A percentile compares a stretch with the other conserved stretches of the same genome.
Conservation (phyloP, 2,797 vertebrate genomes). For the Lutjanus argentimaculatus region DNA sequence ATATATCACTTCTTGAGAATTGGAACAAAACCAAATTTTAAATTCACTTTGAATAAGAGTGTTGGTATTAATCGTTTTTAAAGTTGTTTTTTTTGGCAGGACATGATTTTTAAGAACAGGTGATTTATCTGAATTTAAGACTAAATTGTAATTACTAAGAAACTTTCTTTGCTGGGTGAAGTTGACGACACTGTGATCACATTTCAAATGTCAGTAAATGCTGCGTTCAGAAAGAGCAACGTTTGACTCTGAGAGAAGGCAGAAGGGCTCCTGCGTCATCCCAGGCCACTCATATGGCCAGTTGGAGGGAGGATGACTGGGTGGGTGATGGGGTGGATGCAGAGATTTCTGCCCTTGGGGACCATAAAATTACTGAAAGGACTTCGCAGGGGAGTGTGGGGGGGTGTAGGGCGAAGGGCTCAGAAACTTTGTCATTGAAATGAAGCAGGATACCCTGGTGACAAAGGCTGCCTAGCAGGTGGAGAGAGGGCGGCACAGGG, state of each 20-base stretch:
- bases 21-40: too few relatives aligned
- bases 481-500: constrained; percentile 88
- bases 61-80: too few relatives aligned
- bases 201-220: background rate
- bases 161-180: background rate
- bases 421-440: constrained; percentile 93
- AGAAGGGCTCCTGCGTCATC: constrained; percentile 17
- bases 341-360: constrained; percentile 71
- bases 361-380: constrained; percentile 87
- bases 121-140: background rate
- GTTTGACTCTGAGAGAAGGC: background rate
- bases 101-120: too few relatives aligned
- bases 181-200: background rate
- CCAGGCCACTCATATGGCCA: constrained; percentile 64
- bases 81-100: too few relatives aligned
- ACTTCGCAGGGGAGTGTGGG: constrained; percentile 17
- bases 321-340: constrained; percentile 49
- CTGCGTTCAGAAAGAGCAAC: background rate
- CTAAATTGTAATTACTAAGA: background rate
- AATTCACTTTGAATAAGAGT: too few relatives aligned
- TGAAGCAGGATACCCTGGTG: constrained; percentile 79
- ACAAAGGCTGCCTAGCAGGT: constrained; percentile 96
- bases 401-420: constrained; percentile 53
- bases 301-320: constrained; percentile 51
- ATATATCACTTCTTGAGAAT: too few relatives aligned